Conservation (phyloP, 2,113 vertebrate species). For the Muscicapa adusta region DNA sequence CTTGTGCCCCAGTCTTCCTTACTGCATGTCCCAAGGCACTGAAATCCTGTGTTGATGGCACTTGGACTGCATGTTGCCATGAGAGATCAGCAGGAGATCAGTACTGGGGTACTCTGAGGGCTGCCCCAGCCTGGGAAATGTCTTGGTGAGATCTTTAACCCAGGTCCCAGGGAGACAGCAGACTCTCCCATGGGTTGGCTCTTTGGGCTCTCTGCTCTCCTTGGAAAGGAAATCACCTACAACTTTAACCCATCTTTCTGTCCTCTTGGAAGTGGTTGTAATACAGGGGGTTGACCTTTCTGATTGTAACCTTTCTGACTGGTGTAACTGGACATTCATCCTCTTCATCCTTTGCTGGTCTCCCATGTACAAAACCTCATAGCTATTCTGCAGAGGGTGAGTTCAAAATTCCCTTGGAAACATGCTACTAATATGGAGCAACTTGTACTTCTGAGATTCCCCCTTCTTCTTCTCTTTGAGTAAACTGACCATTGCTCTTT, state of each 20-base stretch:
- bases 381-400: not conserved
- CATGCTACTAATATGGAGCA: rapidly evolving
- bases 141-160: not conserved
- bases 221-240: not conserved
- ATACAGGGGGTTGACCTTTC: not conserved
- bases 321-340: not conserved
- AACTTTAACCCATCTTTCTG: not conserved
- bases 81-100: not conserved
- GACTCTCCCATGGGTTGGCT: rapidly evolving
- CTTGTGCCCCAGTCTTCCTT: not conserved
- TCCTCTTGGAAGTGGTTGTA: not conserved
- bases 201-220: not conserved
- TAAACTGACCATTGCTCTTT: not conserved
- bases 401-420: not conserved
- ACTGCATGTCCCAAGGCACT: not conserved
- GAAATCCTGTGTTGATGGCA: not conserved
- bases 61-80: not conserved
- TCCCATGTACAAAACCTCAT: not conserved
- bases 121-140: no score
- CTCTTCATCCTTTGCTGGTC: not conserved
- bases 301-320: not conserved
- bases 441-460: not conserved
- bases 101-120: no score
- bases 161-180: not conserved
- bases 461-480: not conserved